Evolutionary conservation across 2,888 invertebrate species (phyloP).

Genomic region (Cryptophagus acutangulus): DNA sequence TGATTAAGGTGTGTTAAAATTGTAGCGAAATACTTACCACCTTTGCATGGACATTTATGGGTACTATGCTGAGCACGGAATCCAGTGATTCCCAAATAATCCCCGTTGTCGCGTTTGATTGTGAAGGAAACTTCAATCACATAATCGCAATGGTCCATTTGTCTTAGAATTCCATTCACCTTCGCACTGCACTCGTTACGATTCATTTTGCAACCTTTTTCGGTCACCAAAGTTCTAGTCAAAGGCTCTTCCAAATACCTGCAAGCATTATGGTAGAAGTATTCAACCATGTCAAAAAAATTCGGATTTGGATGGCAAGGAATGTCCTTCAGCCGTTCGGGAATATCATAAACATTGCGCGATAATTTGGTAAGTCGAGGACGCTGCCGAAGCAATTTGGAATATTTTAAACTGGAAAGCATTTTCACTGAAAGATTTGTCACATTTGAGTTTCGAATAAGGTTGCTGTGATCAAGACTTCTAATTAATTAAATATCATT

Average conservation of each 20-base stretch:
- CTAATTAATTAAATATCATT: no score
- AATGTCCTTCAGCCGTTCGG: constrained; percentile 76
- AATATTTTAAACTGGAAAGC: no score
- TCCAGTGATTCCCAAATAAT: constrained; percentile 95
- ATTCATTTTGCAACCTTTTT: constrained; percentile 66
- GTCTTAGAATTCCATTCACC: constrained; percentile 89
- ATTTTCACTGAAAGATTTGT: no score
- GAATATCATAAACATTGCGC: no score
- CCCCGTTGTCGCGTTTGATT: constrained; percentile 91
- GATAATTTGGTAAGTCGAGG: no score
- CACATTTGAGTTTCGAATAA: no score
- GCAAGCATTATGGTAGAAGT: constrained; percentile 96
- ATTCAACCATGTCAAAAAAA: constrained; percentile 98
- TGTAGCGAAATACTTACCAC: constrained; percentile 86
- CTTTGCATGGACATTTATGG: constrained; percentile 97
- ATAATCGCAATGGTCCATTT: constrained; percentile 95
- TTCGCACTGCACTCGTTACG: constrained; percentile 87
- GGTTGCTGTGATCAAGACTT: no score
- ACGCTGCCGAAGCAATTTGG: no score
- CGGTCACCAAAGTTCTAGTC: constrained; percentile 65
- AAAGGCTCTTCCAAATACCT: constrained; percentile 84
- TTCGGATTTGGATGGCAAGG: constrained; percentile 76
- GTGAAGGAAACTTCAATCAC: constrained; percentile 93
- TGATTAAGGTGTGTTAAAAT: no score
- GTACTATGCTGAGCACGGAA: constrained; percentile 97